phyloP scores from a whole-genome alignment of 2,888 invertebrate species.

The Keiferia lycopersicella region DNA sequence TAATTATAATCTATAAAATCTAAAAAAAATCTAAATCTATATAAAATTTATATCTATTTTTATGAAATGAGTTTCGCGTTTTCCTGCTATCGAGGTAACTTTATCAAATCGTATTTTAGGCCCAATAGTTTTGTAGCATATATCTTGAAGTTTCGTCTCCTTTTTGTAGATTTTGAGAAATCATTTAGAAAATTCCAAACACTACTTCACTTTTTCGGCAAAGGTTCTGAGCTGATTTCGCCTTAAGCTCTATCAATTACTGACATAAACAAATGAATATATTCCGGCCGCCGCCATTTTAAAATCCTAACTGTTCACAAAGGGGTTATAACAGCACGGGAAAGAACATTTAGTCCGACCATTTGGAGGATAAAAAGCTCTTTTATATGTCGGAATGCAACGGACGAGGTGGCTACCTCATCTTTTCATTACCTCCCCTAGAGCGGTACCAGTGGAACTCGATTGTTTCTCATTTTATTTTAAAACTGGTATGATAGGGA shows the following conservation, averaged over 20 bases:
- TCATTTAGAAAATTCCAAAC: no score
- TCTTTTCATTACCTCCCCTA: constrained; percentile 47
- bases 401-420: constrained; percentile 45
- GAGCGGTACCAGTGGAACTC: constrained; percentile 33
- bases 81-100: no score
- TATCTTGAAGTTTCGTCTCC: no score
- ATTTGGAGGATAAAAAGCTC: constrained; percentile 47
- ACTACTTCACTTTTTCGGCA: no score
- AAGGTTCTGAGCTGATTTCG: no score
- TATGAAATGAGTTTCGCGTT: no score
- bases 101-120: no score
- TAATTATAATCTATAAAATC: no score
- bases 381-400: constrained; percentile 41
- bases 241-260: constrained; percentile 10
- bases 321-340: constrained; percentile 30
- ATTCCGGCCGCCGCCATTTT: constrained; percentile 13
- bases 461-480: constrained; percentile 25
- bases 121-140: no score
- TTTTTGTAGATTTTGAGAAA: no score
- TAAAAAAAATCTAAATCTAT: no score
- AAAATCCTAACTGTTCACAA: constrained; percentile 30
- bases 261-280: constrained; percentile 24
- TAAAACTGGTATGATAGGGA: background rate
- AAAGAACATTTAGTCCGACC: constrained; percentile 41
- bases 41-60: no score